Evolutionary conservation across 1,140 invertebrate genomes (phyloP), one percentile per base, ranked within the genome.

Genomic region (Thaumatotibia leucotreta): DNA sequence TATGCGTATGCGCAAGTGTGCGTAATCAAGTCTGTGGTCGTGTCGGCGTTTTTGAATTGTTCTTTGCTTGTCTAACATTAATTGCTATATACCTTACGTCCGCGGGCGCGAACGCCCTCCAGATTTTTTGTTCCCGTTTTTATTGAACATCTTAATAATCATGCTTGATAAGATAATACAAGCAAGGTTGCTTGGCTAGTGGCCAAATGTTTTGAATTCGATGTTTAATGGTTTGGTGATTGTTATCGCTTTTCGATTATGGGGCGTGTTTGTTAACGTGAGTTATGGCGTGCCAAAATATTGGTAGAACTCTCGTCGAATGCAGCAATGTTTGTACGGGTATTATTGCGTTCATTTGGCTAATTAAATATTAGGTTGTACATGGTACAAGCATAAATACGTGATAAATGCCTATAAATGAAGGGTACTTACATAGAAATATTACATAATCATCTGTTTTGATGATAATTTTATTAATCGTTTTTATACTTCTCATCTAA

Each of bases 81-180:
- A 90, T 90, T 88, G 86, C 80, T 82, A 83, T 87, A 89, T 90
- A 88, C 76, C 82, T 88, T 86, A 82, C 81, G 83, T 79, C 86
- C 82, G 82, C 80, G 63, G 70, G 63, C 76, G 71, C 69, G 68
- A 70, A 74, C 74, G 77, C 69, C 75, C 77, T 64, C 61, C 72
- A 64, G 49, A 23, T 61, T 66, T 67, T 73, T 73, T 73, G 70
- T 74, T 68, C 72, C 69, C 73, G 73, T 77, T 75, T 73, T 78
- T 77, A 75, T 67, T 72, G 72, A 73, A 76, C 70, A 68, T 82
- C 75, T 83, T 82, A 77, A 80, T 84, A 74, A 79, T 65, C 52
- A 69, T 49, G 54, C 61, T 54, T 65, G 66, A 66, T 62, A 65
- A 64, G 61, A 66, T 52, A 39, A 39, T 39, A 32, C 27, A 31